Base-by-base conservation (phyloP, 2,113 vertebrate genomes). In the Felis catus region DNA sequence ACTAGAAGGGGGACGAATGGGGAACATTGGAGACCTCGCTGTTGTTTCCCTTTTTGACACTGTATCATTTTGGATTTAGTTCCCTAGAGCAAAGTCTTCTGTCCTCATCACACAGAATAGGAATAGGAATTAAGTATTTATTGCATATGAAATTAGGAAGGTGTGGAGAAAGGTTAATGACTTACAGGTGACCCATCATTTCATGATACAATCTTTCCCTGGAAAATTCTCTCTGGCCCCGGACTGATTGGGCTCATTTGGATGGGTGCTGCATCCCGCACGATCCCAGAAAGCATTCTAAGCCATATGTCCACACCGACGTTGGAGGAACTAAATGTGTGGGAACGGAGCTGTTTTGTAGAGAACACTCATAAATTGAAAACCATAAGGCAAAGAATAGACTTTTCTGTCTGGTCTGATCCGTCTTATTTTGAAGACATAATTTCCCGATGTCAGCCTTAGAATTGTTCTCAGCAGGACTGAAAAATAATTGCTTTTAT, bases 201-300 rank as follows among this genome's bases (percentile, higher is more conserved):
- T 85, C 65, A 10, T 13, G 45, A 19, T 3, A 23, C 7, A 23
- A n/a, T 55, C 6, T 61, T 18, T 27, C 23, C 41, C 36, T 16
- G 21, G 25, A 29, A 58, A 45, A 51, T 66, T 23, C 70, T 68
- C 48, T 74, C 53, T 36, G 33, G 16, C 23, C 58, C n/a, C 29
- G 12, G 15, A 58, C 36, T 25, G 41, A 45, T 1, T 23, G 31
- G 45, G 63, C 19, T 39, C 76, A 27, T 33, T 79, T 76, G 41
- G 19, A 12, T 31, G 19, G 58, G 2, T 16, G 14, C 14, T 0
- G n/a, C 36, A 0, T 65, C 63, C 36, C 6, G 29, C 13, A 1
- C 3, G 11, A 23, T 12, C 65, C 45, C 18, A 7, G 65, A 76
- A 73, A 81, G 33, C 48, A 8, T 5, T 31, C 23, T 76, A 19